These are phyloP conservation scores for Spisula subtruncata DNA, from an alignment of 2,888 invertebrate species.

Conservation along the genomic window DNA sequence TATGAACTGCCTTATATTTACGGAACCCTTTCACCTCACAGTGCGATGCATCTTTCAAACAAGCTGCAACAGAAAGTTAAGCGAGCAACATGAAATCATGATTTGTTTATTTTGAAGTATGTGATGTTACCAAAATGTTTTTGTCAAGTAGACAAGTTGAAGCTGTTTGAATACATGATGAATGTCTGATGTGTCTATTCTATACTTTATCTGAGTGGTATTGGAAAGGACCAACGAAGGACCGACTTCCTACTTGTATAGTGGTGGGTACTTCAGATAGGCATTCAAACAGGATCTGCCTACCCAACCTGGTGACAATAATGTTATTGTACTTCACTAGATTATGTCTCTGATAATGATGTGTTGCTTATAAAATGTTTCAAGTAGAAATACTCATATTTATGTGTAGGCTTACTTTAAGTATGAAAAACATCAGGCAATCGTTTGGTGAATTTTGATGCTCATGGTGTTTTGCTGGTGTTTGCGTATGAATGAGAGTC, in stretches of 20 bases:
- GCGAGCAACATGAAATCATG: neutral
- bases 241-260: neutral
- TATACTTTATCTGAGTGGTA: neutral
- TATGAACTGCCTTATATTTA: too few species aligned
- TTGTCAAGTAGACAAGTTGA: neutral
- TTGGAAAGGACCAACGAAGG: neutral
- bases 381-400: neutral
- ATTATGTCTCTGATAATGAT: neutral
- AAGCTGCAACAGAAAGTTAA: neutral
- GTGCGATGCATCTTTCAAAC: too few species aligned
- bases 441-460: too few species aligned
- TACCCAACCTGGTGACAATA: neutral
- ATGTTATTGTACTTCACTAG: slow-evolving; percentile 6
- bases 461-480: too few species aligned
- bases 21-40: too few species aligned
- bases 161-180: neutral
- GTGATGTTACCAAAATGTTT: neutral
- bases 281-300: slow-evolving; percentile 4
- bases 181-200: neutral
- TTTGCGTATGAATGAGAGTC: too few species aligned
- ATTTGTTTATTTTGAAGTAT: neutral
- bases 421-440: neutral
- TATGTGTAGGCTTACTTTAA: too few species aligned
- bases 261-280: neutral
- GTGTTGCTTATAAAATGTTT: neutral